Conservation (phyloP, 2,113 vertebrate genomes). For the Thamnophis sirtalis region DNA sequence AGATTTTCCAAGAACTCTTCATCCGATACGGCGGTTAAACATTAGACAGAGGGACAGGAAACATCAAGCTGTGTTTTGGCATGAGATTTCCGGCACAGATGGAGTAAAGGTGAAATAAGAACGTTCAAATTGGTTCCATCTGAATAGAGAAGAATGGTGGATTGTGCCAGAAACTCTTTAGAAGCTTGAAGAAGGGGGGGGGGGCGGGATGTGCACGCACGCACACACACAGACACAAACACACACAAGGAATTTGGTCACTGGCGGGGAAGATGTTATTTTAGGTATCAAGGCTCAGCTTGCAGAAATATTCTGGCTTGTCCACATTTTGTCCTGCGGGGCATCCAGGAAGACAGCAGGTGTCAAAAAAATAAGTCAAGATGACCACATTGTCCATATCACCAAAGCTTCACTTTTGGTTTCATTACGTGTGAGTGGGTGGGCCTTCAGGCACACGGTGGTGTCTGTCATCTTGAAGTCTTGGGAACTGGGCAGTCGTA, state of each 20-base stretch:
- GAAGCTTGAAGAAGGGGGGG: not conserved
- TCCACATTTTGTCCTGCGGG: not conserved
- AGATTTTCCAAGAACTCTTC: not conserved
- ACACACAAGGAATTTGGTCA: not conserved
- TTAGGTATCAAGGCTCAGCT: not conserved
- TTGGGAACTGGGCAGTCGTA: not conserved
- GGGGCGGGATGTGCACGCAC: too few relatives aligned
- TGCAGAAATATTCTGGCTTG: not conserved
- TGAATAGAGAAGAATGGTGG: not conserved
- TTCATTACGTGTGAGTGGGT: not conserved
- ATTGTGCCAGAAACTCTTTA: not conserved
- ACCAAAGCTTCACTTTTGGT: not conserved
- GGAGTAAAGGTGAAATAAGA: not conserved
- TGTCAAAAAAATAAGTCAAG: not conserved
- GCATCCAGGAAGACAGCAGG: not conserved
- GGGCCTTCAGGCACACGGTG: not conserved
- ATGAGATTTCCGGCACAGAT: not conserved
- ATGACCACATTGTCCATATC: not conserved
- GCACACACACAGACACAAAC: too few relatives aligned
- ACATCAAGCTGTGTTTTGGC: not conserved
- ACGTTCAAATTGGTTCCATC: not conserved
- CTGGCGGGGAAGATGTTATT: not conserved
- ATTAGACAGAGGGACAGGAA: not conserved
- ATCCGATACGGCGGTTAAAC: not conserved
- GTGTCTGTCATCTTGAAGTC: not conserved